A percentile compares a stretch with the other conserved stretches of the same genome.
phyloP scores from a whole-genome alignment of 2,113 vertebrate species.

The Periophthalmodon schlosseri region DNA sequence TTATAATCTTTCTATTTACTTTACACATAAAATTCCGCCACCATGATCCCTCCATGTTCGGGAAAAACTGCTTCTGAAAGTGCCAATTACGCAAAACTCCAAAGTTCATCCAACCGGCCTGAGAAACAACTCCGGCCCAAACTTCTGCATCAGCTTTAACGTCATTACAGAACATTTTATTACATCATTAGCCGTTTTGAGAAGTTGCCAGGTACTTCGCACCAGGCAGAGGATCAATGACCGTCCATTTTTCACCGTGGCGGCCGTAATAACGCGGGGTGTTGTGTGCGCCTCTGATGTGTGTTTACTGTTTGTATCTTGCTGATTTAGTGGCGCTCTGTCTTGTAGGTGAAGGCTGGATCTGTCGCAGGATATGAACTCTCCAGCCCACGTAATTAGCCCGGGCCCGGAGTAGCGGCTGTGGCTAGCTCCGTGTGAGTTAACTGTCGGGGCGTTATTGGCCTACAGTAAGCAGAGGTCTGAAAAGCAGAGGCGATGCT shows the following conservation, averaged over 20 bases:
- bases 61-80: too few relatives aligned
- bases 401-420: not conserved
- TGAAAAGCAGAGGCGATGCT: not conserved
- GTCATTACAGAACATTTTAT: not conserved
- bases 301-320: slow-evolving; percentile 13
- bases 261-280: not conserved
- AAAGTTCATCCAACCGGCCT: not conserved
- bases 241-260: not conserved
- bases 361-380: not conserved
- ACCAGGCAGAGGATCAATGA: not conserved
- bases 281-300: slow-evolving; percentile 17
- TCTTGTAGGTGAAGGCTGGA: not conserved
- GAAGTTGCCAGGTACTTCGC: not conserved
- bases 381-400: not conserved
- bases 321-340: slow-evolving; percentile 11
- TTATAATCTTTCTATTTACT: too few relatives aligned
- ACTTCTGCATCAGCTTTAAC: not conserved
- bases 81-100: not conserved
- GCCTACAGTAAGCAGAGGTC: not conserved
- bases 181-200: not conserved
- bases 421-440: not conserved
- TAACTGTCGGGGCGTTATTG: not conserved
- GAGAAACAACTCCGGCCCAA: not conserved
- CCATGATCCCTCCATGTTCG: too few relatives aligned
- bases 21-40: too few relatives aligned